phyloP scores from a whole-genome alignment of 1,140 invertebrate species.

The Brachionus rubens region DNA sequence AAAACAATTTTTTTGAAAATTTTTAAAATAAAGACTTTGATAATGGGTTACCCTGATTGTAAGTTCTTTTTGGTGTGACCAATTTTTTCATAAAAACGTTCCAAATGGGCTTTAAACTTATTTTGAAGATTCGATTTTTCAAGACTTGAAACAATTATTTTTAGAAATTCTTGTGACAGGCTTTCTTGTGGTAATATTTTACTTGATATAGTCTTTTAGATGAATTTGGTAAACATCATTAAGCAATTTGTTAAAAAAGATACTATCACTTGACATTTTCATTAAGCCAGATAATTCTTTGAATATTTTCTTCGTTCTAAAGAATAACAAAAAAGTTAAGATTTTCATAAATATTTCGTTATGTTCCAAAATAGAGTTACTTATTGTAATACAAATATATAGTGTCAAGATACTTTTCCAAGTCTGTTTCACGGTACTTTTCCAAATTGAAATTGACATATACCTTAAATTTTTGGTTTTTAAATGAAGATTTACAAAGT shows the following conservation, averaged over 20 bases:
- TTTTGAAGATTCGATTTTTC: slow-evolving; percentile 20
- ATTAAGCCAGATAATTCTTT: slow-evolving; percentile 71
- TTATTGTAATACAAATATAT: slow-evolving; percentile 82
- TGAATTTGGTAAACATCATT: slow-evolving; percentile 78
- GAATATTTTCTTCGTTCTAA: slow-evolving; percentile 70
- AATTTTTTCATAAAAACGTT: slow-evolving; percentile 41
- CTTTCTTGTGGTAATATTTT: slow-evolving; percentile 50
- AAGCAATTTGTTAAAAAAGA: slow-evolving; percentile 75
- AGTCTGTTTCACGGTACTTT: slow-evolving; percentile 49
- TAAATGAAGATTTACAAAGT: no score
- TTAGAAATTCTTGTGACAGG: background rate
- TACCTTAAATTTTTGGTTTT: slow-evolving; percentile 41
- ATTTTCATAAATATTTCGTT: no score
- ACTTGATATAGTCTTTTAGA: slow-evolving; percentile 73
- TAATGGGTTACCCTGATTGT: slow-evolving; percentile 9
- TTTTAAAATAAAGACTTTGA: background rate
- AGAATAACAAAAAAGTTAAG: no score
- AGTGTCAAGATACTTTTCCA: slow-evolving; percentile 76
- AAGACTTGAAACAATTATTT: background rate
- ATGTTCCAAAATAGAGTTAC: slow-evolving; percentile 56
- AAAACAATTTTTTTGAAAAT: background rate
- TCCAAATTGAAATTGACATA: slow-evolving; percentile 49
- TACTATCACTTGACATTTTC: slow-evolving; percentile 72
- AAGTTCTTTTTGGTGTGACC: slow-evolving; percentile 32
- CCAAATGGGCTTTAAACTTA: slow-evolving; percentile 33